Base-by-base conservation (phyloP, 1,140 invertebrate genomes). In the Leguminivora glycinivorella region DNA sequence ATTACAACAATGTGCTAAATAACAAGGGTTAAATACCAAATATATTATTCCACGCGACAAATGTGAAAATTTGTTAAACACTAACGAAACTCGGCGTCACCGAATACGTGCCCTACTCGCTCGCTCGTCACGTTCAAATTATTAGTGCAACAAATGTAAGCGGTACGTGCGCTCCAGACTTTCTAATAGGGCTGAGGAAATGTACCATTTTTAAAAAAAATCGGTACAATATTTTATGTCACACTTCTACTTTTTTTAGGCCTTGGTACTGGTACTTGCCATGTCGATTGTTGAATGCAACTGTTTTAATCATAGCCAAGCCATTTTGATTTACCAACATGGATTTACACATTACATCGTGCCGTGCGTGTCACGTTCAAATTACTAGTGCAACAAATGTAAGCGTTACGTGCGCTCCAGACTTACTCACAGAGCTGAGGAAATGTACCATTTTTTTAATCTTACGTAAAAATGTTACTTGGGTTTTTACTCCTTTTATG, bases 301-400 rank as follows among this genome's bases (percentile, higher is more conserved):
- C n/a, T n/a, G n/a, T n/a, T n/a, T n/a, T n/a, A n/a, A n/a, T n/a
- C n/a, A n/a, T n/a, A n/a, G n/a, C n/a, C n/a, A n/a, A n/a, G n/a
- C n/a, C n/a, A n/a, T n/a, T n/a, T n/a, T n/a, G n/a, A n/a, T n/a
- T n/a, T n/a, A n/a, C n/a, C n/a, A n/a, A n/a, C n/a, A n/a, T n/a
- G n/a, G n/a, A n/a, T n/a, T n/a, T n/a, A n/a, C n/a, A n/a, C n/a
- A n/a, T n/a, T n/a, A n/a, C n/a, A n/a, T n/a, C n/a, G n/a, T n/a
- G n/a, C n/a, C n/a, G n/a, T 22, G 47, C 17, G 19, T 9, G 19
- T 52, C 47, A 52, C 19, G 47, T 52, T 22, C 19, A 10, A 6
- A 52, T 52, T 52, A 52, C 22, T 52, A 52, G 47, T 22, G 47
- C 47, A 52, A 52, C 47, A 52, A 52, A 52, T 52, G 47, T 52